A percentile compares a stretch with the other conserved stretches of the same genome.
phyloP scores from a whole-genome alignment of 2,797 vertebrate species.

The Sphaeramia orbicularis region DNA sequence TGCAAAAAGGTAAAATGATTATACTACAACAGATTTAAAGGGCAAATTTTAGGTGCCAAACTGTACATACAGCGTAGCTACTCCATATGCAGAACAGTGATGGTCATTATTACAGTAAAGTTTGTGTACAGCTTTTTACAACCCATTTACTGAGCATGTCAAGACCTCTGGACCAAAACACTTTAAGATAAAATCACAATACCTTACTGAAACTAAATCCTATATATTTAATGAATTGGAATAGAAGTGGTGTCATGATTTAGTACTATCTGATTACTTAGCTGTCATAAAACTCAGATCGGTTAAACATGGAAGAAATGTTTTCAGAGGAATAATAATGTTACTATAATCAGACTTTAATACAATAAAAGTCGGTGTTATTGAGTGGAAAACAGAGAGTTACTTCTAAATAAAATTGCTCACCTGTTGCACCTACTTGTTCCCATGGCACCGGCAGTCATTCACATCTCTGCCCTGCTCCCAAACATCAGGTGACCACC shows the following conservation, averaged over 20 bases:
- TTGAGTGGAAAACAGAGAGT: background rate
- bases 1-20: background rate
- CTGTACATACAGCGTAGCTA: background rate
- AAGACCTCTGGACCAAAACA: conserved; percentile 11
- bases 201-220: too few relatives aligned
- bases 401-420: conserved; percentile 24
- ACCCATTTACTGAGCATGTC: background rate
- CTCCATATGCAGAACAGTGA: background rate
- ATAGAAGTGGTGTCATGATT: too few relatives aligned
- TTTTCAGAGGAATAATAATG: too few relatives aligned
- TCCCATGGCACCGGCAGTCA: conserved; percentile 85
- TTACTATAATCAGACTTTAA: too few relatives aligned
- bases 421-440: conserved; percentile 88
- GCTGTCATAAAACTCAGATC: too few relatives aligned
- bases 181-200: background rate
- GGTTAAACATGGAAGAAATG: too few relatives aligned
- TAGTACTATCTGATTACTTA: too few relatives aligned
- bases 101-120: background rate
- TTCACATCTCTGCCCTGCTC: conserved; percentile 42
- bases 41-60: background rate
- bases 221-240: too few relatives aligned
- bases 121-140: conserved; percentile 18
- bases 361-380: too few relatives aligned
- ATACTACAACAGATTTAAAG: background rate
- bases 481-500: conserved; percentile 62